Base-by-base conservation (phyloP, 2,113 vertebrate genomes). In the Zosterops borbonicus region DNA sequence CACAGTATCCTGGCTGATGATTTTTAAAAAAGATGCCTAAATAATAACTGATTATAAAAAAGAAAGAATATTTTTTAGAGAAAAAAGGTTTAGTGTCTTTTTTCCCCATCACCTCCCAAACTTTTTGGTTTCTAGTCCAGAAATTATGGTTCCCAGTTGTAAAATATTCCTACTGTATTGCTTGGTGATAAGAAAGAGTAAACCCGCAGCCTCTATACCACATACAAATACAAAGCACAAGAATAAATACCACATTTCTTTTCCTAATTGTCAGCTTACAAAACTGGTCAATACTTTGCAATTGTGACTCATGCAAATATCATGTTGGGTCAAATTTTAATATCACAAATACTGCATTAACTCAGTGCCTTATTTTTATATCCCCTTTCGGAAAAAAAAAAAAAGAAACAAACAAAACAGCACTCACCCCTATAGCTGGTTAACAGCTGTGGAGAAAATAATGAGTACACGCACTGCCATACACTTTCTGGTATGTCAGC, bases 211-310 rank as follows among this genome's bases (percentile, higher is more conserved):
- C 91, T 97, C 96, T 97, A 96, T 70, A 91, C 95, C 97, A 97
- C 95, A 89, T 97, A 97, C 96, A 97, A 97, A 97, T 97, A 97
- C 84, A 97, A 98, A 98, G 96, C 97, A 96, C 92, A 97, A 97
- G 97, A 98, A 98, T 98, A 98, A 98, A 98, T 98, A 98, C 91
- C 91, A 91, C 90, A 94, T 94, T 96, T 97, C 74, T 94, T 89
- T 87, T 95, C 83, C 95, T 97, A 97, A 94, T 95, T 63, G 50
- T 97, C 97, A 96, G 89, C 87, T 97, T 96, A 98, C 90, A 97
- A 98, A 98, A 97, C 96, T 69, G 95, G 95, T 97, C 94, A 96
- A 97, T 97, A 97, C 75, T 94, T 92, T 96, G 93, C 96, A 94
- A 96, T 56, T 89, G 91, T 92, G 97, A 97, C 83, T 97, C 98